Conservation (phyloP, 1,140 invertebrate genomes). For the Periplaneta americana region DNA sequence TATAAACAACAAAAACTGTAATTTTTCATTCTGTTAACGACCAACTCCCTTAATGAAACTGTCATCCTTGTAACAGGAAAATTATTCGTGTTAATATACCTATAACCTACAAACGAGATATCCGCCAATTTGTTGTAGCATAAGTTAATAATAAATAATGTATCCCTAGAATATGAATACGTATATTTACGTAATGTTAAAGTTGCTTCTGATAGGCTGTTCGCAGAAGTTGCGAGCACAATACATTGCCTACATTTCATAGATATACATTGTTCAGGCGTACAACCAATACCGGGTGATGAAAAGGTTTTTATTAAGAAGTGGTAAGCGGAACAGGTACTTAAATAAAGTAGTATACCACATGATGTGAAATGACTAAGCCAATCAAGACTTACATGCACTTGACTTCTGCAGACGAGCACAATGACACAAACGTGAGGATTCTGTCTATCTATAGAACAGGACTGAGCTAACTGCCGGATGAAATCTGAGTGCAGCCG, state of each 20-base stretch:
- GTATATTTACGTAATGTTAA: no score
- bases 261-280: background rate
- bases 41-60: no score
- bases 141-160: no score
- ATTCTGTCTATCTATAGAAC: background rate
- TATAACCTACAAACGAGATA: no score
- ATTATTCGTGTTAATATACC: no score
- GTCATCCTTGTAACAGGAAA: no score
- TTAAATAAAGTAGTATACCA: background rate
- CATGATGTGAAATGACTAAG: background rate
- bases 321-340: background rate
- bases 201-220: background rate
- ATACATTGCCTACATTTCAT: background rate
- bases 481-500: background rate
- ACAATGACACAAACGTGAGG: background rate
- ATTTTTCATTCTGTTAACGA: no score
- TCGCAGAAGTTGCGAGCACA: background rate
- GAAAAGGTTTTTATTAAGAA: background rate
- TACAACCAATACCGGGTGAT: background rate
- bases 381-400: background rate
- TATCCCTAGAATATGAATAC: no score
- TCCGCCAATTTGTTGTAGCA: no score
- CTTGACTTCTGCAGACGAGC: background rate
- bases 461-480: background rate
- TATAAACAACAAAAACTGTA: no score